Percentiles rank a stretch among this genome's conserved stretches.
phyloP scores from a whole-genome alignment of 64 coral and sea anemone species.

The Cladopsammia gracilis region DNA sequence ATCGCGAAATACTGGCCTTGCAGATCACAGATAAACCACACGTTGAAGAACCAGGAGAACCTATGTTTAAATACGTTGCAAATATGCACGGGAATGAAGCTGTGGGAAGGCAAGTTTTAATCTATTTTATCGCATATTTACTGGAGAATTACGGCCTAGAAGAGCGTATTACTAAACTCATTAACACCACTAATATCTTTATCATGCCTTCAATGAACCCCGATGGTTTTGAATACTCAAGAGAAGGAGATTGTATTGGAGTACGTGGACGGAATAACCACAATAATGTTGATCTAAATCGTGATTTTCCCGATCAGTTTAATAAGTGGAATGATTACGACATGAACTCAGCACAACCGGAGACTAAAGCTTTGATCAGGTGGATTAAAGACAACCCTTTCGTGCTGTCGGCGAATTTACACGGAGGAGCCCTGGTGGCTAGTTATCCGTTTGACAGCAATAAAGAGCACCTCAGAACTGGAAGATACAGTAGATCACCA shows the following conservation, averaged over 20 bases:
- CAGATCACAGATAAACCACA: slow-evolving; percentile 93
- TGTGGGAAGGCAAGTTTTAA: slow-evolving; percentile 92
- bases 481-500: slow-evolving; percentile 77
- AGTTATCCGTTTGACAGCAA: slow-evolving; percentile 99
- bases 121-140: slow-evolving; percentile 95
- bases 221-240: slow-evolving; percentile 90
- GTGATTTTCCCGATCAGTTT: slow-evolving; percentile 99
- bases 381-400: slow-evolving; percentile 87
- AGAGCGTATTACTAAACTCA: slow-evolving; percentile 79
- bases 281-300: slow-evolving; percentile 87
- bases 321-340: slow-evolving; percentile 87
- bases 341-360: slow-evolving; percentile 73
- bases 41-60: slow-evolving; percentile 86
- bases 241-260: slow-evolving; percentile 78
- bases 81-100: slow-evolving; percentile 99
- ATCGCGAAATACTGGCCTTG: slow-evolving; percentile 80
- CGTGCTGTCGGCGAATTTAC: slow-evolving; percentile 96
- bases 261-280: slow-evolving; percentile 74
- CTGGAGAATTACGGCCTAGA: slow-evolving; percentile 85
- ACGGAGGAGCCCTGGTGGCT: slow-evolving; percentile 95
- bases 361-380: slow-evolving; percentile 87
- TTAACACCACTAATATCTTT: slow-evolving; percentile 90
- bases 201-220: slow-evolving; percentile 99
- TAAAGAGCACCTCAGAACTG: slow-evolving; percentile 16
- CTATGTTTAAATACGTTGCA: slow-evolving; percentile 98